Base-by-base conservation (phyloP, 1,140 invertebrate genomes). In the Sipha flava region DNA sequence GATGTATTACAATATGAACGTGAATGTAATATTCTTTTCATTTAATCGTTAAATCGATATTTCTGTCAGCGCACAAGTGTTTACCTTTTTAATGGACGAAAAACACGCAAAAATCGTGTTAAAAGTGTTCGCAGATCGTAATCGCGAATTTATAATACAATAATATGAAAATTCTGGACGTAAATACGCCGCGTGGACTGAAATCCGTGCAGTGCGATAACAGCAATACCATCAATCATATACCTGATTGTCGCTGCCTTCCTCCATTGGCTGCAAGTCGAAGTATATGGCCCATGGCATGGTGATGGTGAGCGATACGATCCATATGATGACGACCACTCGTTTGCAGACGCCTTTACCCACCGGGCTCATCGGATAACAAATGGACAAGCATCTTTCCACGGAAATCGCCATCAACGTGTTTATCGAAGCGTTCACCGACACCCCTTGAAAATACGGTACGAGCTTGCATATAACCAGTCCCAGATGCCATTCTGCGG, bases 381-480 rank as follows among this genome's bases (percentile, higher is more conserved):
- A 68, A 16, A 45, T 40, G 29, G 23, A 72, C 7, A 88, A 90
- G 89, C 87, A 97, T 95, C 95, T 93, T 88, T 98, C 95, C 49
- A 97, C 87, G 79, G 95, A 95, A 14, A 98, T 95, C 18, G 95
- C 95, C 72, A 96, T 94, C 43, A 98, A 88, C 81, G 94, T 96
- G 88, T 96, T 96, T 66, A 97, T 94, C 1, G 95, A 98, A 23
- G 95, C 95, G 62, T 94, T 94, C 0, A 98, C 95, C 0, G 95
- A 95, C 26, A 97, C 93, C 62, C 95, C 95, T 86, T 97, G 95
- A 81, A 98, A 91, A 85, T 96, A 98, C 2, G 95, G 93, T 29
- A 96, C 94, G 2, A 93, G 93, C 87, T 97, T 97, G 87, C 95
- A 97, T 92, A 97, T 94, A 86, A 92, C 91, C 90, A 93, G 92